These are phyloP conservation scores for Irena cyanogastra DNA, from an alignment of 2,113 vertebrate genomes.

Conservation along the genomic window DNA sequence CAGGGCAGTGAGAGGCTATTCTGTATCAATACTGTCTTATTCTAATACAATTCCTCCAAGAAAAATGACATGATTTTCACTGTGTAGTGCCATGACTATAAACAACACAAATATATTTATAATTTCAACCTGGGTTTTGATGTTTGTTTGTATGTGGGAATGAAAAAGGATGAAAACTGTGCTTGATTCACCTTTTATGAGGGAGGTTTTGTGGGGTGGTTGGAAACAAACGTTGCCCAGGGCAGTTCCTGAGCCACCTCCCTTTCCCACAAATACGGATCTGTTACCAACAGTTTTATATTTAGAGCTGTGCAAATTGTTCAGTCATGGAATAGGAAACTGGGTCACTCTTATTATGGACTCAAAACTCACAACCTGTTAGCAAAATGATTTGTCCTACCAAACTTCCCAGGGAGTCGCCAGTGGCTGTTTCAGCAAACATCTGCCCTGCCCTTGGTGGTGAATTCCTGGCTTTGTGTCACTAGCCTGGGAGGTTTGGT, in stretches of 20 bases:
- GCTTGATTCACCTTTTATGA: neutral
- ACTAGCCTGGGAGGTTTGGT: neutral
- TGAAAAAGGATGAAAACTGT: neutral
- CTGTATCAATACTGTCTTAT: neutral
- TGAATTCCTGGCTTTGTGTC: neutral
- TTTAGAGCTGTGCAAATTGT: slow-evolving; percentile 33
- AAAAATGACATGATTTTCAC: slow-evolving; percentile 15
- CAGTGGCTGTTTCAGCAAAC: neutral
- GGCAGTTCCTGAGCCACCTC: neutral
- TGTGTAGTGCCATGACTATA: slow-evolving; percentile 60
- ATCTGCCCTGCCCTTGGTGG: neutral
- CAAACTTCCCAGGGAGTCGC: neutral
- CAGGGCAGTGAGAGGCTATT: neutral
- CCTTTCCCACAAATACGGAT: neutral
- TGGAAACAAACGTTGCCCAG: neutral
- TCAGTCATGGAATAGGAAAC: neutral
- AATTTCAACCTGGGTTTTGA: slow-evolving; percentile 8
- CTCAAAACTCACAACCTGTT: neutral
- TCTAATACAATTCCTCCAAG: neutral
- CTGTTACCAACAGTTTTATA: neutral
- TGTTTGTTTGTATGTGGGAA: neutral
- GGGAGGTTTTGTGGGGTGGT: neutral
- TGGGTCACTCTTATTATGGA: neutral
- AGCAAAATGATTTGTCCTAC: neutral
- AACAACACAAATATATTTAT: slow-evolving; percentile 62